Percentiles rank a stretch among this genome's conserved stretches.
Conservation (phyloP, 2,797 vertebrate species). For the Phrynocephalus vlangalii region DNA sequence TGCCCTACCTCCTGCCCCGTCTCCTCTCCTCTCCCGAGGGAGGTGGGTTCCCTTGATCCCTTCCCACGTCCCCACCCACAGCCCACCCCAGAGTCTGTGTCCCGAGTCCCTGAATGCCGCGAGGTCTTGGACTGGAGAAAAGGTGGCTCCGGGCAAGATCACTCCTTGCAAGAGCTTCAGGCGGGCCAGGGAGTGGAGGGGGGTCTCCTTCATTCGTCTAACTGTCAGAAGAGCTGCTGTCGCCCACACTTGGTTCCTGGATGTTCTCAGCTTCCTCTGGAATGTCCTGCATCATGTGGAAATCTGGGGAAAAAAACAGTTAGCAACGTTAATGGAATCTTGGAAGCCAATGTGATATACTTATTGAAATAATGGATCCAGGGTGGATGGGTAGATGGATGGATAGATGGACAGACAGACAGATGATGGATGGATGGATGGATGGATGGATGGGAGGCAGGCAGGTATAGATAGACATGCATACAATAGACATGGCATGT, state of each 20-base stretch:
- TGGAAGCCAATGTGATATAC: not conserved
- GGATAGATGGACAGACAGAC: too few species aligned
- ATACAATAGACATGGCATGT: too few species aligned
- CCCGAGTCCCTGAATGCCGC: conserved; percentile 4
- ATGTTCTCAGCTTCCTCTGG: conserved; percentile 90
- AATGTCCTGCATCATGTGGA: conserved; percentile 92
- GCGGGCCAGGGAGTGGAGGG: not conserved
- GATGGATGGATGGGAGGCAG: too few species aligned
- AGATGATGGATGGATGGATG: too few species aligned
- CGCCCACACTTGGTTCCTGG: conserved; percentile 74
- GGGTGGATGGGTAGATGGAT: too few species aligned
- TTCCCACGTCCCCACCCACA: not conserved
- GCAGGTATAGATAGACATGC: too few species aligned
- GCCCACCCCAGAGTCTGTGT: not conserved
- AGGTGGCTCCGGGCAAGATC: not conserved
- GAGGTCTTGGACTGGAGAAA: not conserved
- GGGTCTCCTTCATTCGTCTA: conserved; percentile 52
- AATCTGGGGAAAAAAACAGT: conserved; percentile 59
- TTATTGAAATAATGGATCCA: not conserved
- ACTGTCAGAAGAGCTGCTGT: conserved; percentile 69
- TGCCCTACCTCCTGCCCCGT: too few species aligned
- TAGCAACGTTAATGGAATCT: not conserved
- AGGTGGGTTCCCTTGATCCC: not conserved
- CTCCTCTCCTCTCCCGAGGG: not conserved
- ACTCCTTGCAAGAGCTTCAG: not conserved